Base-by-base conservation (phyloP, 2,888 invertebrate species). In the Nymphalis urticae region DNA sequence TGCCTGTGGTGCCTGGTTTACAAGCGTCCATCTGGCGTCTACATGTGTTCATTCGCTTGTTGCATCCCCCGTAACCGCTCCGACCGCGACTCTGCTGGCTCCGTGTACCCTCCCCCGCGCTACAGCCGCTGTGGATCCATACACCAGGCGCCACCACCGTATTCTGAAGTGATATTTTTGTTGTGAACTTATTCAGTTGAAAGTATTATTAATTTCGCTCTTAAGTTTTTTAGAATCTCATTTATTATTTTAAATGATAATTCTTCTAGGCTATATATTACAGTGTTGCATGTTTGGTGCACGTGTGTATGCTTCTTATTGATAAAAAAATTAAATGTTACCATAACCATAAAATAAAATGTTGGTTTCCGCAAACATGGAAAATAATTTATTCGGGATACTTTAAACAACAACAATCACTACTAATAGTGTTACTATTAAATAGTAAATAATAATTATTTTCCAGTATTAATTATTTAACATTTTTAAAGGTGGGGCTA, bases 81-180 rank as follows among this genome's bases (percentile, higher is more conserved):
- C 0, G 96, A 97, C 78, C 95, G 95, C 36, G 96, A 96, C 84
- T 97, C 96, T 0, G 95, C 96, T 5, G 96, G 96, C 51, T 96
- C 96, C 0, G 96, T 96, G 79, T 97, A 96, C 86, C 95, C 96
- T 0, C 97, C 97, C 10, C 97, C 97, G 0, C 96, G 96, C 78
- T 97, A 97, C 85, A 96, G 96, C 83, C 95, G 97, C 81, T 97
- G 97, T 81, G 95, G 95, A 70, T 97, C 97, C 69, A 96, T 97
- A 83, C 96, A 96, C 80, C 96, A 96, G 82, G 95, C 95, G 2
- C 97, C 97, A 42, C 97, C 97, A 24, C 97, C 97, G 0, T 97
- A 97, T 87, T 95, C 96, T 72, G 97, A 97, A 95, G 97, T 97
- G 76, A 81, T 79, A 75, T 74, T 77, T 72, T 78, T 78, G 71